Conservation (phyloP, 2,113 vertebrate species). For the Petromus typicus region DNA sequence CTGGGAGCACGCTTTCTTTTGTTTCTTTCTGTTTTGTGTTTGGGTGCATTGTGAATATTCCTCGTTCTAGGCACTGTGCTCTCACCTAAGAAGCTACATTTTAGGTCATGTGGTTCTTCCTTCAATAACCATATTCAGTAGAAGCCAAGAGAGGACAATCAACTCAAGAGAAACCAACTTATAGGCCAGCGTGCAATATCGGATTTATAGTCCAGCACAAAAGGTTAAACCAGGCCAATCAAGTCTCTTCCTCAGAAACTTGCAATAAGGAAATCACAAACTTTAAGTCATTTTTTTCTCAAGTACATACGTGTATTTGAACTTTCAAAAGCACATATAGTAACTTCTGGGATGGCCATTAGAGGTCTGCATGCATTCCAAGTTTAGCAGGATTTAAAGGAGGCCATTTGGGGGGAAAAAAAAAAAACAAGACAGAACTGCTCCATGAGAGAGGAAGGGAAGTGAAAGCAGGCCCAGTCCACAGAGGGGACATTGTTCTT, state of each 20-base stretch:
- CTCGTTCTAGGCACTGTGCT: not conserved
- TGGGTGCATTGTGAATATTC: not conserved
- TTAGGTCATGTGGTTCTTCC: not conserved
- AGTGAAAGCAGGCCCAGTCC: not conserved
- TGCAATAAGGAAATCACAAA: not conserved
- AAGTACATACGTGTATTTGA: not conserved
- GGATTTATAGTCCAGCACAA: not conserved
- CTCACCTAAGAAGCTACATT: not conserved
- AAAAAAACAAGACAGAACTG: not conserved
- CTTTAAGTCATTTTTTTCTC: constrained; percentile 2
- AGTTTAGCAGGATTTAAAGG: not conserved
- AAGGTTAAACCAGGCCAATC: not conserved
- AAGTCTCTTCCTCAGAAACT: not conserved
- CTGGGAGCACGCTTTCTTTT: not conserved
- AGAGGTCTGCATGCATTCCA: not conserved
- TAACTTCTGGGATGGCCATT: constrained; percentile 46
- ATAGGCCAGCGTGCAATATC: not conserved
- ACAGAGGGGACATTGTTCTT: constrained; percentile 42
- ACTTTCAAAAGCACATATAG: constrained; percentile 36
- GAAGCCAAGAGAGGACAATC: not conserved
- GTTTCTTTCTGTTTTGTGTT: too few species aligned
- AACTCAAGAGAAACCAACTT: not conserved
- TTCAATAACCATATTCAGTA: not conserved
- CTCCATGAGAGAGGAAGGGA: not conserved
- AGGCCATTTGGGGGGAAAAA: not conserved